These are phyloP conservation scores for Maconellicoccus hirsutus DNA, from an alignment of 1,140 invertebrate species.

Conservation along the genomic window DNA sequence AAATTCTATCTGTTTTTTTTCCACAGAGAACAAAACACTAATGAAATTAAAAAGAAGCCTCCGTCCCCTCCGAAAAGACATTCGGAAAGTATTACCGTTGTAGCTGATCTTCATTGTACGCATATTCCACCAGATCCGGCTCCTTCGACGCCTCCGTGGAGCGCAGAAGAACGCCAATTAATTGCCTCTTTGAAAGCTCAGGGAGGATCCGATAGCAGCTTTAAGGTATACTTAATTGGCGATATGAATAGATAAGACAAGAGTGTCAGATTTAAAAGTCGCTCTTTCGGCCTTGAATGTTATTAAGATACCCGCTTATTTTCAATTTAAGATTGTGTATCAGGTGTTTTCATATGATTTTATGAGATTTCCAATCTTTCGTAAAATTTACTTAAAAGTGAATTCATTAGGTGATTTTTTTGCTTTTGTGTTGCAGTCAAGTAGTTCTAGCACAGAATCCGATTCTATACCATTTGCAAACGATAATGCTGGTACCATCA, in stretches of 20 bases:
- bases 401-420: background rate
- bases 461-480: conserved; percentile 97
- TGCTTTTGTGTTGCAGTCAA: conserved; percentile 52
- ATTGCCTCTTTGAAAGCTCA: conserved; percentile 52
- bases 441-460: conserved; percentile 79
- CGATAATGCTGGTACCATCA: conserved; percentile 96
- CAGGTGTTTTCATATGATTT: background rate
- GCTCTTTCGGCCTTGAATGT: too few species aligned
- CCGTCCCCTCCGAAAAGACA: conserved; percentile 75
- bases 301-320: too few species aligned
- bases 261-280: too few species aligned
- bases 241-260: too few species aligned
- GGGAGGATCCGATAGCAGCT: conserved; percentile 65
- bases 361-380: background rate
- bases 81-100: conserved; percentile 34
- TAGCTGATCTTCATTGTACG: conserved; percentile 31
- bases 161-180: conserved; percentile 41
- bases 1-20: too few species aligned
- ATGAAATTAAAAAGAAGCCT: conserved; percentile 35
- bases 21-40: background rate
- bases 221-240: conserved; percentile 48
- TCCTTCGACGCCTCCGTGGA: conserved; percentile 28
- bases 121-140: conserved; percentile 41
- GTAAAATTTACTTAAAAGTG: background rate
- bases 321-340: too few species aligned